Evolutionary conservation across 1,140 invertebrate species (phyloP), one percentile per base, ranked within the genome.

Genomic region (Pantala flavescens): DNA sequence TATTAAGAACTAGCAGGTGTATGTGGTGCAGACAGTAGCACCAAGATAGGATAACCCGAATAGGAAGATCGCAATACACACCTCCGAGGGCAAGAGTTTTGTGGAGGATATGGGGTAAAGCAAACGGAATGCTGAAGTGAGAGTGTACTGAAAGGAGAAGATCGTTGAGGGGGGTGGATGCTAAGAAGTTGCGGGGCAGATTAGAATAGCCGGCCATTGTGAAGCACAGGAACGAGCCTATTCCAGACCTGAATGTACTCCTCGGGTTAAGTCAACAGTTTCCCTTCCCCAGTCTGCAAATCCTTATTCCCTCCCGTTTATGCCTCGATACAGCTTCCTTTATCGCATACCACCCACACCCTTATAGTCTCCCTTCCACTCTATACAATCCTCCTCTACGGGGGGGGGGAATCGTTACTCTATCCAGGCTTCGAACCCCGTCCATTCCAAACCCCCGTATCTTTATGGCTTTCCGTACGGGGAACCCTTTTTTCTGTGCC

Each of bases 201-300:
- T 63, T 63, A 63, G 49, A 63, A 63, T 63, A 21, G 49, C 49
- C 12, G 49, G 49, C 49, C 49, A 63, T 63, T 63, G 49, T 63
- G 49, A 63, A 63, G n/a, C 49, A 21, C 16, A 21, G 49, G n/a
- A 63, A 19, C 16, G n/a, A 21, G 49, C 49, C n/a, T 19, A 19
- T 63, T 21, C 12, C 1, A 21, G 49, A 21, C 49, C n/a, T 63
- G 49, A 63, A 63, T 63, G n/a, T 63, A 63, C 49, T 63, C 49
- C 49, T 63, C 12, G 49, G 49, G 49, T 12, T 63, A 63, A 63
- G 49, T 63, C 49, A 63, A 63, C 49, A 63, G 49, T 63, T 21
- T 19, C 49, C 49, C 49, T 5, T 63, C 49, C 49, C 49, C 49
- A 21, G n/a, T 16, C 28, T 36, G 28, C 28, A 36, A 36, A 36